Evolutionary conservation across 2,113 vertebrate genomes (phyloP).

Genomic region (Ctenomys sociabilis): DNA sequence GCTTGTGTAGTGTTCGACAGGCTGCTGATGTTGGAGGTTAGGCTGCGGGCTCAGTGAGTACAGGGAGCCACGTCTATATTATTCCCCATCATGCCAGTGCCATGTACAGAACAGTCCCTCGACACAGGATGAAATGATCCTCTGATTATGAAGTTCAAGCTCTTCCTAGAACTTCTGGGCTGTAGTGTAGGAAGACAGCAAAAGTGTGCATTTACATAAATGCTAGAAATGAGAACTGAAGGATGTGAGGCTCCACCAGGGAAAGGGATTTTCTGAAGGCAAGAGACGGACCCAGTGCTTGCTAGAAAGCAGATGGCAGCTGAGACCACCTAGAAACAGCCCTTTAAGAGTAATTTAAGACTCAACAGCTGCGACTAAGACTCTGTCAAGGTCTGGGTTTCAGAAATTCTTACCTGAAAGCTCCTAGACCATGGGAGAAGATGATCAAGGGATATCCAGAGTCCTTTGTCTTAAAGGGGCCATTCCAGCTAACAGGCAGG

Average conservation of each 20-base stretch:
- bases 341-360: neutral
- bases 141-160: neutral
- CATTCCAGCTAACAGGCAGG: conserved; percentile 86
- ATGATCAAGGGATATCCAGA: conserved; percentile 86
- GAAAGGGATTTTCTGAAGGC: neutral
- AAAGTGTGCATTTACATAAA: neutral
- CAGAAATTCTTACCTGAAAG: conserved; percentile 84
- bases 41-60: neutral
- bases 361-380: neutral
- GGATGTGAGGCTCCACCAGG: neutral
- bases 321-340: conserved; percentile 16
- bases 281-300: neutral
- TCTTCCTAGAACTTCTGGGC: neutral
- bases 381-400: neutral
- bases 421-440: conserved; percentile 88
- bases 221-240: neutral
- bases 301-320: neutral
- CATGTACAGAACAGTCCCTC: neutral
- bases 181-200: neutral
- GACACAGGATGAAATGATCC: neutral
- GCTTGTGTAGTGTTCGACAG: neutral
- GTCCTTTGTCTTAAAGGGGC: conserved; percentile 78
- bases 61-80: neutral
- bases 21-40: neutral
- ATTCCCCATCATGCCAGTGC: fast-evolving